These are phyloP conservation scores for Cydia fagiglandana DNA, from an alignment of 1,140 invertebrate species.

Conservation along the genomic window DNA sequence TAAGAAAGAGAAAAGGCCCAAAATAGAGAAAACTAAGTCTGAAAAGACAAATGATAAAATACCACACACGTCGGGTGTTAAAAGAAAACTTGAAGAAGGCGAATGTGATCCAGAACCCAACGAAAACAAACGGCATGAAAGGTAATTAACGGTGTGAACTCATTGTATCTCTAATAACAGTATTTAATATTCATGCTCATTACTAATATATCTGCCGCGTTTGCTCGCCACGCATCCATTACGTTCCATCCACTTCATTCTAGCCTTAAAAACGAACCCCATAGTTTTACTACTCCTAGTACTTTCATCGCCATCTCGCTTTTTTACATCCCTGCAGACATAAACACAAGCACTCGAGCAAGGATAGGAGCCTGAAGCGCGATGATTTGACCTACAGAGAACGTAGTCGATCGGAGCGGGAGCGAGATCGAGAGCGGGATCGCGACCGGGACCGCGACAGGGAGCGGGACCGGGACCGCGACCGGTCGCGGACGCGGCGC, in stretches of 20 bases:
- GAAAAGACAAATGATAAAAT: conserved; percentile 65
- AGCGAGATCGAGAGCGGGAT: conserved; percentile 57
- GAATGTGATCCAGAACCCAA: conserved; percentile 75
- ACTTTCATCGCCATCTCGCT: conserved; percentile 65
- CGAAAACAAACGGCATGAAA: conserved; percentile 76
- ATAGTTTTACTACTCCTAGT: conserved; percentile 42
- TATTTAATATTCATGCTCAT: not conserved
- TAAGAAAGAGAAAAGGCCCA: conserved; percentile 66
- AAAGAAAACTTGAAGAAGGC: conserved; percentile 77
- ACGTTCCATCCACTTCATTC: conserved; percentile 39
- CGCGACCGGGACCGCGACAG: conserved; percentile 68
- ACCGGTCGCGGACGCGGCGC: conserved; percentile 66
- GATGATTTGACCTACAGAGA: conserved; percentile 77
- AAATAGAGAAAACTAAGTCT: conserved; percentile 56
- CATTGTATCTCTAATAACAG: conserved; percentile 33
- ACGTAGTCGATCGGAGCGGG: conserved; percentile 66
- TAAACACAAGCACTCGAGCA: conserved; percentile 75
- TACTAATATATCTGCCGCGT: conserved; percentile 31
- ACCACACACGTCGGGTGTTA: conserved; percentile 66
- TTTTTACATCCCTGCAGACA: conserved; percentile 70
- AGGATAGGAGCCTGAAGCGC: conserved; percentile 69
- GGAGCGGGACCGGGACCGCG: conserved; percentile 61
- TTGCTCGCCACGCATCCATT: conserved; percentile 34
- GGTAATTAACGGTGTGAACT: conserved; percentile 49
- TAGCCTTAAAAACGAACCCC: conserved; percentile 25